A percentile compares a stretch with the other conserved stretches of the same genome.
These are phyloP conservation scores for Amblyraja radiata DNA, from an alignment of 2,797 vertebrate species.

Conservation along the genomic window DNA sequence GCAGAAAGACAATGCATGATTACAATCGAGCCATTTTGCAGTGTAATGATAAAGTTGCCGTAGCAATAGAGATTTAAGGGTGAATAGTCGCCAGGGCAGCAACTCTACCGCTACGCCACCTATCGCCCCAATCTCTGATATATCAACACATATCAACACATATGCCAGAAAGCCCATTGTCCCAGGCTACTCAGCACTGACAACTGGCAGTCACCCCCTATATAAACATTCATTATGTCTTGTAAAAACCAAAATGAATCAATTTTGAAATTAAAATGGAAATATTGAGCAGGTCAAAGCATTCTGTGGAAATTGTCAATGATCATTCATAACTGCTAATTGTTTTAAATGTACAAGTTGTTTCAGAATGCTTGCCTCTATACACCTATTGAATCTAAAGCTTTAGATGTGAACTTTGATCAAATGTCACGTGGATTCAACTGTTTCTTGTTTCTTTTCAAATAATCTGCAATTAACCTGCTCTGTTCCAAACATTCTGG, in stretches of 20 bases:
- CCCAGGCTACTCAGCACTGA: not conserved
- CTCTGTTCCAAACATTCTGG: not conserved
- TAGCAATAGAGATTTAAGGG: too few relatives aligned
- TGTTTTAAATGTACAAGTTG: too few relatives aligned
- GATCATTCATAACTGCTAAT: too few relatives aligned
- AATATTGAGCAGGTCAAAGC: too few relatives aligned
- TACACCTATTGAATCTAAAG: not conserved
- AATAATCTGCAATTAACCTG: not conserved
- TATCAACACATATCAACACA: not conserved
- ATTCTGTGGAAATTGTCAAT: too few relatives aligned
- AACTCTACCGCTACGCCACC: too few relatives aligned
- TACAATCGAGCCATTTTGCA: too few relatives aligned
- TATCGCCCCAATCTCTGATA: not conserved
- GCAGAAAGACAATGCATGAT: too few relatives aligned
- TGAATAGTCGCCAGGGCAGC: too few relatives aligned
- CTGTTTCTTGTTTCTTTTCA: not conserved
- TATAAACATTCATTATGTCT: not conserved
- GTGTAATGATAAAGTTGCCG: too few relatives aligned
- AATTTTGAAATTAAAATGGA: too few relatives aligned
- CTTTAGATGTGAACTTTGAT: not conserved
- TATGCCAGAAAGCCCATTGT: not conserved
- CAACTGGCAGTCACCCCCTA: not conserved
- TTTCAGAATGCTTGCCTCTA: too few relatives aligned
- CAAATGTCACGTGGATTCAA: not conserved
- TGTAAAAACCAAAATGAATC: not conserved